Evolutionary conservation across 37 sponge, comb jelly and placozoan genomes (phyloP), one percentile per base, ranked within the genome.

Genomic region (Amphimedon queenslandica): DNA sequence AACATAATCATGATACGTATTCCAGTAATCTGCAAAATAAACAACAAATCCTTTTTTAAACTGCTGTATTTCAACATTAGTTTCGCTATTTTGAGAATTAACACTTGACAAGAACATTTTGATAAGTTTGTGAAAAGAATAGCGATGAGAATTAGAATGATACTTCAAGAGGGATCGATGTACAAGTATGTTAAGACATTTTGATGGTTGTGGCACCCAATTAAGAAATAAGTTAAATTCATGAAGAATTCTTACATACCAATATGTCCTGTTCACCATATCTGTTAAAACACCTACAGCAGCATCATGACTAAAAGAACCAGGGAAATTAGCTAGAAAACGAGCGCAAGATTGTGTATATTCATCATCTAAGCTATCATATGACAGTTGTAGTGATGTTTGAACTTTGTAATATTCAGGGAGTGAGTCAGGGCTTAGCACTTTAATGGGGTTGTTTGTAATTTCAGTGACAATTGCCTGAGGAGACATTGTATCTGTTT

Each of bases 101-200:
- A 53, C 32, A 29, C 23, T 24, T 30, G 51, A 20, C n/a, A 80
- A 80, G 30, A 51, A 80, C 23, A 43, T 53, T 42, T 35, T n/a
- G 2, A 80, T 61, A 28, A 80, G 66, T 23, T 53, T 28, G 38
- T 80, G 80, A 42, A 72, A 80, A 28, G 63, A 71, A 39, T 80
- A 80, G 3, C 73, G 61, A 13, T 64, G 5, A 35, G 55, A 39
- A 0, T 18, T 43, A 4, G 24, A 34, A 42, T 63, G 58, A 42
- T 41, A 30, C 38, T 80, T 61, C 0, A 80, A 53, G 4, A 80
- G 53, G 8, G 80, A 80, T 13, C 35, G 71, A 2, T 42, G 39
- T 1, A 80, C 72, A 20, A 80, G 32, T 3, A 25, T 42, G 20
- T 47, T 53, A 20, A 77, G 21, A 47, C 53, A 47, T 18, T 8